phyloP scores from a whole-genome alignment of 2,888 invertebrate species.

The Papilio protenor region DNA sequence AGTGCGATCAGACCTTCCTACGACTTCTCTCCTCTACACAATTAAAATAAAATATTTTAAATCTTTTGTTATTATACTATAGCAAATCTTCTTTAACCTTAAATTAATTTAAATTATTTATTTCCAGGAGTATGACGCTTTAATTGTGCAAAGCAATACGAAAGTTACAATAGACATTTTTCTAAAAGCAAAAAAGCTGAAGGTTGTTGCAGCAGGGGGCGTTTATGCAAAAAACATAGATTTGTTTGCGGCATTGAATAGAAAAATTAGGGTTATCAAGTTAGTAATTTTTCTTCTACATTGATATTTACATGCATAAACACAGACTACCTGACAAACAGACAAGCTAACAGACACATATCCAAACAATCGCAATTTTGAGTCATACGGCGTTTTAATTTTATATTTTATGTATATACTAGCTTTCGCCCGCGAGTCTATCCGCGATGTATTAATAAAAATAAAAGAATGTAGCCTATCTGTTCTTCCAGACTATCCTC shows the following conservation, averaged over 20 bases:
- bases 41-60: neutral
- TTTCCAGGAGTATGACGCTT: neutral
- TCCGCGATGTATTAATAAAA: too few species aligned
- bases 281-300: neutral
- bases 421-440: too few species aligned
- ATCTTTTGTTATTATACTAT: neutral
- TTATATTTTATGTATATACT: too few species aligned
- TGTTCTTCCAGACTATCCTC: too few species aligned
- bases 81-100: too few species aligned
- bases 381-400: neutral
- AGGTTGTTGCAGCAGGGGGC: neutral
- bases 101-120: neutral
- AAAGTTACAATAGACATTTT: neutral
- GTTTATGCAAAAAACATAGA: neutral
- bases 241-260: neutral
- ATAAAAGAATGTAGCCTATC: too few species aligned
- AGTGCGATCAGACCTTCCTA: too few species aligned
- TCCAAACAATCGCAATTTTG: neutral
- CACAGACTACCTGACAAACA: too few species aligned
- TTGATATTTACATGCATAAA: neutral
- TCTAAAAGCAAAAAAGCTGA: neutral
- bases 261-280: neutral
- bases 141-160: neutral
- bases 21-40: neutral
- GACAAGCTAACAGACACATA: neutral